Evolutionary conservation across 2,113 vertebrate species (phyloP).

Genomic region (Lepus timidus): DNA sequence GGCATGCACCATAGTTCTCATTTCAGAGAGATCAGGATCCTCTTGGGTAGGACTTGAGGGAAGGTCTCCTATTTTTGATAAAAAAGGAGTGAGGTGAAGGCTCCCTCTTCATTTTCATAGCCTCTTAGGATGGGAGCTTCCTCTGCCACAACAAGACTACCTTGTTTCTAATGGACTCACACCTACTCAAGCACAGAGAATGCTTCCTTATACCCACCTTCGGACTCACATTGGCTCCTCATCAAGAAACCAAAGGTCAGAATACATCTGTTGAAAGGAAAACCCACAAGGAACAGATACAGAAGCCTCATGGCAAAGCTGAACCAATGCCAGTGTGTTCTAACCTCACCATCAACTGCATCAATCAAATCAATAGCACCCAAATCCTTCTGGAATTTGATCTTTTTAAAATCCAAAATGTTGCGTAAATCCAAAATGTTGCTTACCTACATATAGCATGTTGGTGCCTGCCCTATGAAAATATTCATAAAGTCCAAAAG

Average conservation of each 20-base stretch:
- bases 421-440: slow-evolving; percentile 20
- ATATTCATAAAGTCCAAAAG: background rate
- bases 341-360: background rate
- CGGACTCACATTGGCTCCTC: background rate
- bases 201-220: background rate
- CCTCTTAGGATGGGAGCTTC: background rate
- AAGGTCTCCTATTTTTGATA: background rate
- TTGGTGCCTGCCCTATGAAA: background rate
- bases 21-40: background rate
- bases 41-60: background rate
- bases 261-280: background rate
- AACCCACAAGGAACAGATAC: background rate
- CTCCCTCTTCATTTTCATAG: background rate
- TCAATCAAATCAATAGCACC: background rate
- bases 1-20: fast-evolving
- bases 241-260: background rate
- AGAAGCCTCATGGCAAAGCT: background rate
- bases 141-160: too few relatives aligned
- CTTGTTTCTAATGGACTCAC: background rate
- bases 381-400: background rate
- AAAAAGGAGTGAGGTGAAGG: background rate
- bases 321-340: background rate
- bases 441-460: background rate
- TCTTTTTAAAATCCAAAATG: slow-evolving; percentile 25
- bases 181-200: background rate